A percentile compares a stretch with the other conserved stretches of the same genome.
These are phyloP conservation scores for Mayetiola destructor DNA, from an alignment of 2,888 invertebrate species.

Conservation along the genomic window DNA sequence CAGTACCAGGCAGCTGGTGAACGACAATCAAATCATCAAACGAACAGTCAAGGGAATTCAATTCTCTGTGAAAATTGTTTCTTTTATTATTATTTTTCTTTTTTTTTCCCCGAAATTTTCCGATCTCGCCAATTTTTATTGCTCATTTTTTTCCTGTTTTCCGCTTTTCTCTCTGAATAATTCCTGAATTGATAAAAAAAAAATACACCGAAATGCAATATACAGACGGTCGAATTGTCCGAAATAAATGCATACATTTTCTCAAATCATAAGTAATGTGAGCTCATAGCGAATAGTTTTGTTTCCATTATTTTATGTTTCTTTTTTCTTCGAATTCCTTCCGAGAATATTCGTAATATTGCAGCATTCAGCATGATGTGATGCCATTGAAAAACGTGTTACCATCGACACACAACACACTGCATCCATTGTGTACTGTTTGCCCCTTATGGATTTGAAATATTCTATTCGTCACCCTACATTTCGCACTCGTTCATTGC, in stretches of 20 bases:
- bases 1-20: conserved; percentile 9
- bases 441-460: not conserved
- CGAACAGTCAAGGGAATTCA: conserved; percentile 5
- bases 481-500: conserved; percentile 6
- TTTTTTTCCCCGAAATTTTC: too few species aligned
- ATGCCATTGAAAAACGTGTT: not conserved
- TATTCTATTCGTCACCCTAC: not conserved
- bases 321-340: not conserved
- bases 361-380: not conserved
- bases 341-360: not conserved
- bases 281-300: too few species aligned
- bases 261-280: too few species aligned
- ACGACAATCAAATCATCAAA: conserved; percentile 2
- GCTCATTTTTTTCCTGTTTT: too few species aligned
- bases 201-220: too few species aligned
- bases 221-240: too few species aligned
- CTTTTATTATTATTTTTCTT: not conserved
- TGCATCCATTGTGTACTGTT: too few species aligned
- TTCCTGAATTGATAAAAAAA: too few species aligned
- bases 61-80: not conserved
- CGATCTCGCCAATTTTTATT: too few species aligned
- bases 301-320: too few species aligned
- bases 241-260: too few species aligned
- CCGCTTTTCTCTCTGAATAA: too few species aligned
- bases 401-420: not conserved